A percentile compares a stretch with the other conserved stretches of the same genome.
These are phyloP conservation scores for Chamaedrilus cognettii DNA, from an alignment of 2,888 invertebrate genomes.

Conservation along the genomic window DNA sequence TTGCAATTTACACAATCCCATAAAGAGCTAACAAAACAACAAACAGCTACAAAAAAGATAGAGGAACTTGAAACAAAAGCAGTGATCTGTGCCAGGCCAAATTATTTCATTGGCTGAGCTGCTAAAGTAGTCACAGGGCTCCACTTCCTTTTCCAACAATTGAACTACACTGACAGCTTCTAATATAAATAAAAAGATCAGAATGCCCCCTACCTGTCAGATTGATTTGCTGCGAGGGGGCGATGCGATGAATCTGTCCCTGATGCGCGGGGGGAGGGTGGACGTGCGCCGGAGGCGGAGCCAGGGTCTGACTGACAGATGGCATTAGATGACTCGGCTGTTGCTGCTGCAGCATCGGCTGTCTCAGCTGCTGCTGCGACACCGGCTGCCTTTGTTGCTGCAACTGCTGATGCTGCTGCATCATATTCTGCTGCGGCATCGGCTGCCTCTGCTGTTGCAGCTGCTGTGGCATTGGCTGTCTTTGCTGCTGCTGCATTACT, in stretches of 20 bases:
- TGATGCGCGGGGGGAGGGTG: too few relatives aligned
- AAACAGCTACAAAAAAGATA: too few relatives aligned
- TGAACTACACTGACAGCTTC: too few relatives aligned
- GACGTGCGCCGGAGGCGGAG: neutral
- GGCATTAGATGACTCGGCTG: slow-evolving; percentile 14
- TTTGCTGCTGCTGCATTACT: slow-evolving; percentile 58
- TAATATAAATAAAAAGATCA: too few relatives aligned
- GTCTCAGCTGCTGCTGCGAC: neutral
- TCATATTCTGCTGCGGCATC: neutral
- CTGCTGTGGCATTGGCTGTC: slow-evolving; percentile 42
- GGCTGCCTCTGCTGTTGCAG: slow-evolving; percentile 3
- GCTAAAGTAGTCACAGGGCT: too few relatives aligned
- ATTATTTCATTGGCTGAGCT: too few relatives aligned
- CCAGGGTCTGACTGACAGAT: neutral
- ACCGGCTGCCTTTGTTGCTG: too few relatives aligned
- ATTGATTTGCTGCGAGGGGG: slow-evolving; percentile 4
- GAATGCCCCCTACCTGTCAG: slow-evolving; percentile 11
- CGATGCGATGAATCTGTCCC: slow-evolving; percentile 4
- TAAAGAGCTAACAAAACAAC: too few relatives aligned
- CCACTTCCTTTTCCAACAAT: too few relatives aligned
- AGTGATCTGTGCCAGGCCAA: too few relatives aligned
- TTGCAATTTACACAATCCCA: too few relatives aligned
- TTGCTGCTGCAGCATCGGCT: slow-evolving; percentile 15
- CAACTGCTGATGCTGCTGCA: neutral
- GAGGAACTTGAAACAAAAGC: too few relatives aligned